Evolutionary conservation across 2,797 vertebrate genomes (phyloP), one percentile per base, ranked within the genome.

Genomic region (Tragelaphus eurycerus): DNA sequence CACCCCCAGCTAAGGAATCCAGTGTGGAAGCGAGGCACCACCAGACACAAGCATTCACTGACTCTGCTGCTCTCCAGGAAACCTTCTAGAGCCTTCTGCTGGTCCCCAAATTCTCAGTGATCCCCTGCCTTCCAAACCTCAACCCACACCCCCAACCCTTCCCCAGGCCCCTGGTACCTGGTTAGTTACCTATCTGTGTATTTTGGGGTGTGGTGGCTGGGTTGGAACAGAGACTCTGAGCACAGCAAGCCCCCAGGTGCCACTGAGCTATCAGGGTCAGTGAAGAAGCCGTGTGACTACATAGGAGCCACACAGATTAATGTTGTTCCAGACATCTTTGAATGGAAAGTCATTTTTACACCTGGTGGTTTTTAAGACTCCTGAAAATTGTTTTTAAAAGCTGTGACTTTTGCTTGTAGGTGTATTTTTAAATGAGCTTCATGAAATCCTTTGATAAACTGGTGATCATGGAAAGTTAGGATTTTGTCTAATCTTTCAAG

Each of bases 381-480:
- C 38, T 93, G 67, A 55, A 74, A 57, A 6, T 52, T 83, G 46
- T n/a, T 84, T 74, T n/a, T 13, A 83, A 91, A 89, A 62, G 27
- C 15, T 74, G 6, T 81, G 52, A n/a, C 46, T 89, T 96, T 83
- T 86, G 79, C 46, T 85, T 67, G 7, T 54, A 23, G 31, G 19
- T 52, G 0, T 90, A 81, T 93, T 57, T 98, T 93, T n/a, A 57
- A 79, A 50, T 62, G 27, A 17, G 11, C 14, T 89, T 84, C 13
- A 15, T 89, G 74, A 92, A 46, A 34, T 96, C n/a, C 23, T 86
- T 95, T 96, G 90, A 78, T 62, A 88, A 86, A 90, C 25, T 87
- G 23, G 31, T 86, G 27, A 57, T 87, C 83, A 50, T 79, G 48
- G 48, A 19, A 83, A 34, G 62, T 64, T 93, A 85, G 83, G 54